Base-by-base conservation (phyloP, 2,888 invertebrate genomes). In the Lithosia quadra region DNA sequence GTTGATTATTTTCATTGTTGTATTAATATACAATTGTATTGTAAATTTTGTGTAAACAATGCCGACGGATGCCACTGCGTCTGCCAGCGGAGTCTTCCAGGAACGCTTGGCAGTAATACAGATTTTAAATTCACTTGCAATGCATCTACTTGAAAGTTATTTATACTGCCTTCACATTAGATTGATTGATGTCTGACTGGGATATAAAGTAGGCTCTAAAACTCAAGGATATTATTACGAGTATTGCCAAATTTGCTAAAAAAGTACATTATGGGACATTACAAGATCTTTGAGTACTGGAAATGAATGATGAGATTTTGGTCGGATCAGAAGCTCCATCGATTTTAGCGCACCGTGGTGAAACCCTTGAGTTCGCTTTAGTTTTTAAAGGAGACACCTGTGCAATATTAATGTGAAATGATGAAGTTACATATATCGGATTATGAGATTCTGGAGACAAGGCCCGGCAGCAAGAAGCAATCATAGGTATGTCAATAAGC, bases 1-100 rank as follows among this genome's bases (percentile, higher is more conserved):
- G 61, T 74, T 67, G 68, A 63, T 66, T 64, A 59, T 76, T 49
- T 61, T 75, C 60, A 77, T 83, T 82, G 80, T 83, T 76, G 68
- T 73, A 70, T 70, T 72, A 67, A 49, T 68, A 65, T 73, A 72
- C 66, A 68, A 77, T 70, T 71, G 74, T 72, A 70, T 68, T 81
- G 74, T 79, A 79, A 75, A 83, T 81, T 78, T 70, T 70, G 62
- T 65, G 63, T 72, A 64, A 77, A 82, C 75, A 84, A 77, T 83
- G 69, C 72, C 63, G 10, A 43, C 71, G 77, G 71, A 82, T 82
- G 74, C 76, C 79, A 63, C 64, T 43, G 71, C 81, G 79, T 73
- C 67, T 78, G 72, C 33, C 39, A 24, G 21, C 53, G 64, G 56
- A 63, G 34, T 67, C 13, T 82, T 82, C 82, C 75, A 65, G 64